Evolutionary conservation across 2,888 invertebrate species (phyloP), one percentile per base, ranked within the genome.

Genomic region (Amaurobius ferox): DNA sequence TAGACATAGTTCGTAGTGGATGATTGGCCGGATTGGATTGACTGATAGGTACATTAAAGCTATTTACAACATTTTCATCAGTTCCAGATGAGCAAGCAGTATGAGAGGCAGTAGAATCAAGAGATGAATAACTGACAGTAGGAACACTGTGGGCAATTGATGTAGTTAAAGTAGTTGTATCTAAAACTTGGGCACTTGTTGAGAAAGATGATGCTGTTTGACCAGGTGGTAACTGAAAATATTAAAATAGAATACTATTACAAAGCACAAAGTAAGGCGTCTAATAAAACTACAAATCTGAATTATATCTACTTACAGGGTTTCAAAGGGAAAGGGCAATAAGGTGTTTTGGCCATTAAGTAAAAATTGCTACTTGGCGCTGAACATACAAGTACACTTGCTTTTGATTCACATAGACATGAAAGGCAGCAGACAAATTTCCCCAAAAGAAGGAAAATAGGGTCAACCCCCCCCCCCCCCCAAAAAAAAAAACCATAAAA

Each of bases 21-120:
- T 55, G 9, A 32, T 61, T 85, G 64, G 77, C 72, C 64, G 77
- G 70, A 80, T 74, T 80, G 35, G 80, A 67, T 61, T 80, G 73
- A 61, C 67, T 80, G 55, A 71, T 32, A 40, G 73, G 67, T 35
- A 66, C 28, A 74, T 28, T 86, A 68, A 55, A 62, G 2, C 19
- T 39, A 79, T 32, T 68, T 26, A 67, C 40, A 61, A 32, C 29
- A 67, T 73, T 86, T 26, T 40, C 68, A 30, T 86, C 85, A 35
- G 72, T 39, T 62, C 73, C 32, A 39, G 71, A 29, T 23, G 85
- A 79, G 26, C 44, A 55, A 61, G 66, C 30, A 67, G 62, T 67
- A 35, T 68, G 85, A 28, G 64, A 35, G n/a, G 44, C 85, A 66
- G 85, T 67, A 40, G 85, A 85, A 77, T 85, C 85, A 29, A 77